Evolutionary conservation across 2,113 vertebrate species (phyloP), one percentile per base, ranked within the genome.

Genomic region (Neomonachus schauinslandi): DNA sequence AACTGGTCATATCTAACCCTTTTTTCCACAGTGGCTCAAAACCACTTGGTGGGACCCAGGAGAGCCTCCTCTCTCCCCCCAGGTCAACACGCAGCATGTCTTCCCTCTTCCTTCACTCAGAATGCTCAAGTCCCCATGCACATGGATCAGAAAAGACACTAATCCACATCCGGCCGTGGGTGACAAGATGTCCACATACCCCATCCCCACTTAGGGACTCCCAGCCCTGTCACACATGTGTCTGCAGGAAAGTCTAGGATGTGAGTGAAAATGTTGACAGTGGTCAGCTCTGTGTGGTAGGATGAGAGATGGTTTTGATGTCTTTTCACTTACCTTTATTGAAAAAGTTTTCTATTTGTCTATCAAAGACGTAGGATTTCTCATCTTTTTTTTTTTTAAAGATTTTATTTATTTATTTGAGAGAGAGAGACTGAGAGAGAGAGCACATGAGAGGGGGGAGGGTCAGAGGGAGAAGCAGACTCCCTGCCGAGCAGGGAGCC

Each of bases 121-220:
- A 86, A 80, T 4, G 6, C 82, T 67, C 11, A 69, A 13, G n/a
- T 55, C 71, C 42, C 39, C 59, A 0, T 1, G 61, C 8, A 13
- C 11, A 4, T 42, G 33, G 21, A 6, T 61, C 86, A 90, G 33
- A 88, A 42, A 82, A 83, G 16, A 36, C 28, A 28, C 0, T 4
- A 28, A 36, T 28, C 12, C 7, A 26, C 0, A 2, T 67, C 26
- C 18, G 53, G 19, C 6, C 24, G 8, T n/a, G 19, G 8, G 18
- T 80, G 49, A 59, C 19, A 63, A 65, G n/a, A 21, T 67, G n/a
- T 16, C n/a, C 79, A 22, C 57, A 71, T 11, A 5, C 24, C 12
- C 36, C 36, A 1, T 55, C 42, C 86, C 63, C 65, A 36, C 15
- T 14, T 4, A 81, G 7, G 2, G 33, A 11, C 36, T 51, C 7